Evolutionary conservation across 2,113 vertebrate species (phyloP), one percentile per base, ranked within the genome.

Genomic region (Nanorana parkeri): DNA sequence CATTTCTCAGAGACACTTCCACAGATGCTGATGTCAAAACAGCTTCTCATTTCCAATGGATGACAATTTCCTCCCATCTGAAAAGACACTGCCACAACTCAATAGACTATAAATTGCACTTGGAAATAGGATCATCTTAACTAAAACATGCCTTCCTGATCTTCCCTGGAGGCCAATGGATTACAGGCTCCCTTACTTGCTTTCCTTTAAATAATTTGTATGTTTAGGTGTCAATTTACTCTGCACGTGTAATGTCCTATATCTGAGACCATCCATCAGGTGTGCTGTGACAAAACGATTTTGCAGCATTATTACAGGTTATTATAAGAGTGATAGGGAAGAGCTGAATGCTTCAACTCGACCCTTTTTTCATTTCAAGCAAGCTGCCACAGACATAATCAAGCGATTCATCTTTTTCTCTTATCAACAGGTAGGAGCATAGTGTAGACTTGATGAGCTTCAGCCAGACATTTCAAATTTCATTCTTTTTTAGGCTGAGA

Each of bases 131-230:
- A 92, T 94, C 92, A 88, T 95, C 93, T 95, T 95, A 95, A 96
- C 95, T 95, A 95, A 94, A 96, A 58, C 47, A 56, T 32, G 93
- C 92, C 93, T 88, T 90, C 87, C 89, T 92, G 91, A 89, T 92
- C 92, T 91, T 90, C 92, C 91, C 92, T 87, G 83, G 87, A 90
- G 94, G 91, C 86, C 85, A 87, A 47, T 86, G 87, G 88, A 85
- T 19, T 67, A 75, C 80, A 75, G 28, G 69, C 26, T 82, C 63
- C 78, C 29, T 54, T 29, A 0, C 85, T 87, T 85, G 91, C 94
- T 93, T 94, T 93, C 94, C 95, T 97, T 97, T 96, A 96, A 97
- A 97, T 97, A 95, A 98, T 98, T 97, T 96, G 95, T 97, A 94
- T 96, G 95, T 97, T 98, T 98, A 94, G 93, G 90, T 96, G 93